phyloP scores from a whole-genome alignment of 2,113 vertebrate species.

The Oxyura jamaicensis region DNA sequence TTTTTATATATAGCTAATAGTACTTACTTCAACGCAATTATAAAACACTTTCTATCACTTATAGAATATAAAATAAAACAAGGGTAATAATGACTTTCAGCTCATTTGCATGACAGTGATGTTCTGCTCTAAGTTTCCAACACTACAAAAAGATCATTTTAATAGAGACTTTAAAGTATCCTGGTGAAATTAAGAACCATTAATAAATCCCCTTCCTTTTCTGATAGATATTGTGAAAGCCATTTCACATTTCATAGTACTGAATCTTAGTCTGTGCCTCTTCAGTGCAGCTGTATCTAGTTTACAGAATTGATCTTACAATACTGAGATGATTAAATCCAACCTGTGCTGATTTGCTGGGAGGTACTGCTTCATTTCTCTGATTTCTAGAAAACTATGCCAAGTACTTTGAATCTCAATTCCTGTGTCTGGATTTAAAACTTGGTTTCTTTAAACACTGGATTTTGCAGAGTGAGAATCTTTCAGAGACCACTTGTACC shows the following conservation, averaged over 20 bases:
- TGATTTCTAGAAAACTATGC: not conserved
- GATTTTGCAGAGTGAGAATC: not conserved
- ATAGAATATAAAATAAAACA: not conserved
- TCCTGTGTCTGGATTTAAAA: not conserved
- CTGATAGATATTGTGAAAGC: not conserved
- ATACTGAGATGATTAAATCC: not conserved
- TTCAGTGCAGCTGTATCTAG: not conserved
- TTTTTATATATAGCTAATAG: not conserved
- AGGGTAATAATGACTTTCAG: not conserved
- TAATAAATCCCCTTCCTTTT: not conserved
- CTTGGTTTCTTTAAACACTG: not conserved
- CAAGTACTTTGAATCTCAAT: not conserved
- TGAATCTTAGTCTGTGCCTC: not conserved
- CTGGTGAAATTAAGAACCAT: not conserved
- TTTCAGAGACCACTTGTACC: not conserved
- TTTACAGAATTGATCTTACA: not conserved
- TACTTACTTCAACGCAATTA: not conserved
- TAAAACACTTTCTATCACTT: not conserved
- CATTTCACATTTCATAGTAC: not conserved
- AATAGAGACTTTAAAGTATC: not conserved
- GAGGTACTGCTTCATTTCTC: not conserved
- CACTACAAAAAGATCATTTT: not conserved
- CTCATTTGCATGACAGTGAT: not conserved
- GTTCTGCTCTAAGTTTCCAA: not conserved
- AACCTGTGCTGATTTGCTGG: not conserved